Conservation (phyloP, 2,113 vertebrate species). For the Meles meles region DNA sequence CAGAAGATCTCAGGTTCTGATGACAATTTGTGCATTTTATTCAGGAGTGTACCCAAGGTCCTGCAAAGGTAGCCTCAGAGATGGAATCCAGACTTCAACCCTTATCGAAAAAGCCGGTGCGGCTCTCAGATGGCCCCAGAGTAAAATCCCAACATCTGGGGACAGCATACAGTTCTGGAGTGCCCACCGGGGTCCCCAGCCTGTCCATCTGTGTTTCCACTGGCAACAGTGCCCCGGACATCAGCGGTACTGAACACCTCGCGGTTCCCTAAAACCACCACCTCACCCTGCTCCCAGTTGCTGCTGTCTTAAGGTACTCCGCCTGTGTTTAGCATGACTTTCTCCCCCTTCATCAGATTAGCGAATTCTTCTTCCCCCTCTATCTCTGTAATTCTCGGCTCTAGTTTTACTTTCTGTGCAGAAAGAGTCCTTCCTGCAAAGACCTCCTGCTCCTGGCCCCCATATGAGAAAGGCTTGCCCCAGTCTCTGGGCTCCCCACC, state of each 20-base stretch:
- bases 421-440: neutral
- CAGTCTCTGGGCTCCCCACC: neutral
- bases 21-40: neutral
- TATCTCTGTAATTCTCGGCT: neutral
- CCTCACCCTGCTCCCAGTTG: fast-evolving
- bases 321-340: neutral
- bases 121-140: neutral
- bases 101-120: neutral
- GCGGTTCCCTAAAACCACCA: neutral
- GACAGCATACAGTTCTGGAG: neutral
- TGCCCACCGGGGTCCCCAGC: too few species aligned
- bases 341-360: neutral
- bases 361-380: neutral
- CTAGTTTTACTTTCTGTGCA: neutral
- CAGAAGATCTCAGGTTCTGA: neutral
- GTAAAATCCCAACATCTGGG: neutral
- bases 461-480: fast-evolving
- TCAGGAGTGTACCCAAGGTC: neutral
- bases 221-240: neutral
- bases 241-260: fast-evolving
- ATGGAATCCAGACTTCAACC: neutral
- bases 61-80: neutral
- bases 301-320: neutral
- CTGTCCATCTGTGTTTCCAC: neutral
- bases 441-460: neutral